These are phyloP conservation scores for Erebia epiphron DNA, from an alignment of 2,888 invertebrate genomes.

Conservation along the genomic window DNA sequence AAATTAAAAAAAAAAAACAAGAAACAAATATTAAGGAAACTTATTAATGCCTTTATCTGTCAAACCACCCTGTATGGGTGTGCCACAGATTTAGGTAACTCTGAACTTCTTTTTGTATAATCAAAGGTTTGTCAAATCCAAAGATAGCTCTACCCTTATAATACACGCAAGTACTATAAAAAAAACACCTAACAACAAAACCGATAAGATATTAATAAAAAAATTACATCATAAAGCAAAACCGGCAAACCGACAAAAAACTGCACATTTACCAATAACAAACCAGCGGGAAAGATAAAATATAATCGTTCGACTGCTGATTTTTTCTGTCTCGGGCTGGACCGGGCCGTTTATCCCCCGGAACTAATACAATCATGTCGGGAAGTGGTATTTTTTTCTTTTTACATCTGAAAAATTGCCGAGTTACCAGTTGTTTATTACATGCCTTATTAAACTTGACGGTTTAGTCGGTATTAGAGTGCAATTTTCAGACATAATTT, in stretches of 20 bases:
- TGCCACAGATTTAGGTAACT: no score
- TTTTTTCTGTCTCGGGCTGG: constrained; percentile 31
- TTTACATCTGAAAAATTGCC: constrained; percentile 36
- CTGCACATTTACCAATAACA: constrained; percentile 20
- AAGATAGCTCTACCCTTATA: no score
- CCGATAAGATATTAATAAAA: neutral
- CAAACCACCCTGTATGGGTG: no score
- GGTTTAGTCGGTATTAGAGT: constrained; percentile 20
- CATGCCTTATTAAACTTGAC: constrained; percentile 35
- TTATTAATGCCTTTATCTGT: no score
- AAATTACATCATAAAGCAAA: neutral
- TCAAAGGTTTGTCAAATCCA: no score
- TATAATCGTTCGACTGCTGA: constrained; percentile 32
- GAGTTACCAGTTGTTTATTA: constrained; percentile 34
- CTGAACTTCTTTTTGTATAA: no score
- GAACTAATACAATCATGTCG: constrained; percentile 38
- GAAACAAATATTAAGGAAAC: no score
- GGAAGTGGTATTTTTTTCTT: constrained; percentile 34
- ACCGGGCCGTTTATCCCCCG: constrained; percentile 29
- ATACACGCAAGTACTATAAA: no score
- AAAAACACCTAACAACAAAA: neutral
- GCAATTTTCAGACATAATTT: constrained; percentile 14
- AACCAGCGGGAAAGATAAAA: constrained; percentile 29
- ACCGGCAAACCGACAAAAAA: constrained; percentile 13
- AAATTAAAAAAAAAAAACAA: no score